Base-by-base conservation (phyloP, 1,140 invertebrate genomes). In the Melitaea cinxia region DNA sequence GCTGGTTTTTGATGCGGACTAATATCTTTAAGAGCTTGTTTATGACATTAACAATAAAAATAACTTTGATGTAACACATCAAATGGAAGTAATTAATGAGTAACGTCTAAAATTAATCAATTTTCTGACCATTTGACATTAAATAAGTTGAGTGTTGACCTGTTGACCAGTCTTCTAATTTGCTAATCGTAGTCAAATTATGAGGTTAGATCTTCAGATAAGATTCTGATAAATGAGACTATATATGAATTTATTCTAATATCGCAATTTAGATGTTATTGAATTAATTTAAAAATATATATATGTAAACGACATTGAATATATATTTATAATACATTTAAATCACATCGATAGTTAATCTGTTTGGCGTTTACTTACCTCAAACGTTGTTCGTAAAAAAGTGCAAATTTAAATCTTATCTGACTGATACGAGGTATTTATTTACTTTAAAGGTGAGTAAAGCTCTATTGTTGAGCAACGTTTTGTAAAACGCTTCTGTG, bases 401-500 rank as follows among this genome's bases (percentile, higher is more conserved):
- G 12, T 35, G 2, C 6, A 7, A 7, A 10, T 35, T 10, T 7
- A 35, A 35, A 35, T 35, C 7, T 35, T 35, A 35, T 35, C 33
- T 35, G 12, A 35, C 7, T 35, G 1, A n/a, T 1, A 35, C 2
- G 12, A 10, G 12, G 9, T 42, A 4, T 45, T 17, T 45, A 39
- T 19, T 28, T 23, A 42, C 21, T 49, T 47, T 17, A 54, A 23
- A 30, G 53, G 56, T 64, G 61, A 53, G 35, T 61, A 61, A 61
- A 75, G 65, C 55, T 74, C 65, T 68, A 58, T 68, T 65, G 69
- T 87, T 84, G 53, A 61, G 82, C 73, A 90, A 88, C 60, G 60
- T 83, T 83, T 85, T 80, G 83, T 75, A 85, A 85, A 86, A 77
- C 74, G 70, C 83, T 84, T 77, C 80, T 79, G 71, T 70, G 68